Conservation (phyloP, 2,888 invertebrate species). For the Sialis lutaria region DNA sequence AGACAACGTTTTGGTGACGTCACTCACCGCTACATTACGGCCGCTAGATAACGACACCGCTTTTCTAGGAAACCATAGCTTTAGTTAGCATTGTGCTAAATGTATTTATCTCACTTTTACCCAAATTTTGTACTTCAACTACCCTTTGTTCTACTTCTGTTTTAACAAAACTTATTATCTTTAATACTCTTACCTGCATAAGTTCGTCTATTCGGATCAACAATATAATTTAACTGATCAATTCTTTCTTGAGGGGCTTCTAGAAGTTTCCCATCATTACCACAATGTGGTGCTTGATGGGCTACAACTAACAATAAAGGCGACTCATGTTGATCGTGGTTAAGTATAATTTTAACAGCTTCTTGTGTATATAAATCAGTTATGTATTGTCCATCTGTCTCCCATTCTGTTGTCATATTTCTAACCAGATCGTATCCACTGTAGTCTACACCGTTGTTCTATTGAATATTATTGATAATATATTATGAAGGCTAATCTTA, state of each 20-base stretch:
- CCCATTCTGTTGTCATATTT: conserved; percentile 51
- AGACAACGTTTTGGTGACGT: too few species aligned
- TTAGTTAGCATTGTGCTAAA: too few species aligned
- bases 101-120: too few species aligned
- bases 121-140: too few species aligned
- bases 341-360: conserved; percentile 49
- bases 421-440: conserved; percentile 45
- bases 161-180: too few species aligned
- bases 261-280: conserved; percentile 46
- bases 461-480: conserved; percentile 1
- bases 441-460: conserved; percentile 24
- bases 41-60: too few species aligned
- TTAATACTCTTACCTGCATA: conserved; percentile 43
- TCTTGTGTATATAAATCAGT: conserved; percentile 71
- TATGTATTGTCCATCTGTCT: conserved; percentile 64
- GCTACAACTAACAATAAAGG: conserved; percentile 67
- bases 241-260: conserved; percentile 57
- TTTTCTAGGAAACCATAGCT: too few species aligned
- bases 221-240: conserved; percentile 47
- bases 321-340: conserved; percentile 38
- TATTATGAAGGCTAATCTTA: too few species aligned
- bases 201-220: conserved; percentile 45
- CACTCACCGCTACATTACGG: too few species aligned
- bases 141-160: too few species aligned
- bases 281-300: conserved; percentile 66